Evolutionary conservation across 2,113 vertebrate species (phyloP).

Genomic region (Acanthochromis polyacanthus): DNA sequence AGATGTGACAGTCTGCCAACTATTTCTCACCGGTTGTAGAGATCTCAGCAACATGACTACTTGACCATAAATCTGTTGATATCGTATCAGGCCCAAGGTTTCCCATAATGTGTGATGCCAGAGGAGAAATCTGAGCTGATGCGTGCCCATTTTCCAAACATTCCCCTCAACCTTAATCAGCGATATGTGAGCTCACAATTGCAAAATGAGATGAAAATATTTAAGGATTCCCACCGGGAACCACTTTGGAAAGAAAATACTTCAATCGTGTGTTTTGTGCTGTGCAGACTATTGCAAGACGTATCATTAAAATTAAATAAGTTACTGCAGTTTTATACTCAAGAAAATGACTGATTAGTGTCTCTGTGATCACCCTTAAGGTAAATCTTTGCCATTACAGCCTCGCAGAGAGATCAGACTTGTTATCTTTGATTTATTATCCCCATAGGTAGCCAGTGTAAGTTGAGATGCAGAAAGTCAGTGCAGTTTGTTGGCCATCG

Average conservation of each 20-base stretch:
- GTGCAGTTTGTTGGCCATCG: background rate
- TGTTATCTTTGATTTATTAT: constrained; percentile 64
- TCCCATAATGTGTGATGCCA: constrained; percentile 17
- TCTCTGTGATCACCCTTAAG: constrained; percentile 2
- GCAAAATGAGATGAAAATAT: constrained; percentile 15
- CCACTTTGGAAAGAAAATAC: constrained; percentile 20
- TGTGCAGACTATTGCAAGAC: background rate
- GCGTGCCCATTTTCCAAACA: constrained; percentile 42
- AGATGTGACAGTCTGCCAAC: constrained; percentile 38
- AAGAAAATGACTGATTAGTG: too few relatives aligned
- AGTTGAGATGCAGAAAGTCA: constrained; percentile 56
- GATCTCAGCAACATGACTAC: constrained; percentile 38
- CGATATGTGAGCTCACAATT: constrained; percentile 14
- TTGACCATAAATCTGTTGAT: constrained; percentile 44
- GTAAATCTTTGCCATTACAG: constrained; percentile 32
- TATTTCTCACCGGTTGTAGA: constrained; percentile 21
- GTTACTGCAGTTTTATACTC: background rate
- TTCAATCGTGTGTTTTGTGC: constrained; percentile 8
- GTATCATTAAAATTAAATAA: constrained; percentile 1
- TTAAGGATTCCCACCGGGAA: constrained; percentile 8
- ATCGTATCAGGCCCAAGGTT: constrained; percentile 25
- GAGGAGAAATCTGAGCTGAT: constrained; percentile 27
- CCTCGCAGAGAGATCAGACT: constrained; percentile 14
- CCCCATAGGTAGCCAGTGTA: constrained; percentile 47
- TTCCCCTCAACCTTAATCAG: constrained; percentile 39